These are phyloP conservation scores for Uromys caudimaculatus DNA, from an alignment of 2,797 vertebrate species.

Conservation along the genomic window DNA sequence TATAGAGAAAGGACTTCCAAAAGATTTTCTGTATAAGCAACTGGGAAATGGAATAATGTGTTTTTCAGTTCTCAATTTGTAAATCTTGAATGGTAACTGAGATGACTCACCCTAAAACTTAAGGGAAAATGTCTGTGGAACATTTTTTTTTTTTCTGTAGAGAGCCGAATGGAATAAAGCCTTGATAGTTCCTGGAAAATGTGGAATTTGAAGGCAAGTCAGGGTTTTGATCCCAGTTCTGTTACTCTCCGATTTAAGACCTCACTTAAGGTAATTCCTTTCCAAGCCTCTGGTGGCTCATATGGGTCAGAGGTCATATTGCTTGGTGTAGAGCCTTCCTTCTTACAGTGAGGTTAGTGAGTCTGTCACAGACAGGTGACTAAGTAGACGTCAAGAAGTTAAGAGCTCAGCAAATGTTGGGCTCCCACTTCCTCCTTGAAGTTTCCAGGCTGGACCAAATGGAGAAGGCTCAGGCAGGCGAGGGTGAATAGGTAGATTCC, in stretches of 20 bases:
- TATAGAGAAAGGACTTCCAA: neutral
- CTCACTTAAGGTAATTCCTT: neutral
- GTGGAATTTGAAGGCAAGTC: constrained; percentile 40
- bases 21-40: neutral
- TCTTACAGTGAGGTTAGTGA: neutral
- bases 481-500: neutral
- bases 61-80: constrained; percentile 51
- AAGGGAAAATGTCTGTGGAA: constrained; percentile 34
- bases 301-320: neutral
- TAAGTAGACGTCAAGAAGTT: neutral
- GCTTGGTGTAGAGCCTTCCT: neutral
- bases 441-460: neutral
- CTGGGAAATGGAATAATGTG: constrained; percentile 20
- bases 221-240: constrained; percentile 11
- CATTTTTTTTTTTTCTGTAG: constrained; percentile 1
- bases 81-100: constrained; percentile 28
- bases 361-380: neutral
- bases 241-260: neutral
- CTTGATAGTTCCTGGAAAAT: constrained; percentile 34
- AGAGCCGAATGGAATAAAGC: constrained; percentile 2
- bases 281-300: neutral
- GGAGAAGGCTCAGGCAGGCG: neutral
- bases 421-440: neutral
- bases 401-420: neutral
- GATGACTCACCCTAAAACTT: constrained; percentile 56